A percentile compares a stretch with the other conserved stretches of the same genome.
Conservation (phyloP, 2,797 vertebrate genomes). For the Leuciscus waleckii region DNA sequence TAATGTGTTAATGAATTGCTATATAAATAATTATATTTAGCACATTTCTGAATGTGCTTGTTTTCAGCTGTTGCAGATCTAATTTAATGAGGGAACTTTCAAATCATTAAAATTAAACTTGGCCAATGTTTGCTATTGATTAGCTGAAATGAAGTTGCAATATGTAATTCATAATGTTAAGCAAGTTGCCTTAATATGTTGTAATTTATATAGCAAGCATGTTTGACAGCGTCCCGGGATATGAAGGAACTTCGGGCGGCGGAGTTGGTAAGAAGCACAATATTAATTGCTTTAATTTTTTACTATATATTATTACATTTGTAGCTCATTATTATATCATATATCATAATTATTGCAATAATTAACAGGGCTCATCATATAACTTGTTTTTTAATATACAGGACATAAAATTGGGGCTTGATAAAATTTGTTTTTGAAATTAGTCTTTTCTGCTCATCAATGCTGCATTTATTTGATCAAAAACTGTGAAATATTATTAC, state of each 20-base stretch:
- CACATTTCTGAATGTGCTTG: not conserved
- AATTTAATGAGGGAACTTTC: not conserved
- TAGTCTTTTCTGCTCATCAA: not conserved
- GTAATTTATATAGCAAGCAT: conserved; percentile 54
- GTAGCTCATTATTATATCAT: not conserved
- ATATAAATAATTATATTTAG: not conserved
- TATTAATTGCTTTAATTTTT: not conserved
- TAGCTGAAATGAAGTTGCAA: not conserved
- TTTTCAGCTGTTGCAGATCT: not conserved
- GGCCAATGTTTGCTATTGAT: not conserved
- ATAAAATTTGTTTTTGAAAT: not conserved
- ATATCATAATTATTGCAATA: not conserved
- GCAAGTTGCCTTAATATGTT: not conserved
- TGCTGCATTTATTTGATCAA: not conserved
- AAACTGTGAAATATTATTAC: too few species aligned
- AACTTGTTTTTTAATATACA: not conserved
- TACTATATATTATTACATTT: not conserved
- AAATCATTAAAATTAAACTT: not conserved
- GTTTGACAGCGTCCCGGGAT: conserved; percentile 79
- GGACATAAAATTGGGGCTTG: not conserved
- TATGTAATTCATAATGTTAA: conserved; percentile 3
- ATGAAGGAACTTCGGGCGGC: conserved; percentile 75
- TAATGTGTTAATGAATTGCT: not conserved
- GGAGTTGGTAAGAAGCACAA: conserved; percentile 70
- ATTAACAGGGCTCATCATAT: not conserved